Evolutionary conservation across 1,140 invertebrate species (phyloP).

Genomic region (Conopomorpha cramerella): DNA sequence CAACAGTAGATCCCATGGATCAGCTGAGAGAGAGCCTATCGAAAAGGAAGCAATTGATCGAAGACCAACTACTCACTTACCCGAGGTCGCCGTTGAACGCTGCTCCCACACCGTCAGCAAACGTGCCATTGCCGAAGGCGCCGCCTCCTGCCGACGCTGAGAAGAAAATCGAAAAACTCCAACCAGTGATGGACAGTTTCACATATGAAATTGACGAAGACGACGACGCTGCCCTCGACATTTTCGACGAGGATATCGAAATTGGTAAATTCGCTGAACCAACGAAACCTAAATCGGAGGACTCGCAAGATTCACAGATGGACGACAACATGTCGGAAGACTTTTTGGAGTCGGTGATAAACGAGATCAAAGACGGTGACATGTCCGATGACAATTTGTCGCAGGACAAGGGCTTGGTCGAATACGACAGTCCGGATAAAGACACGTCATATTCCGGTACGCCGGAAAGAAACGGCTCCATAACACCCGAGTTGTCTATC

Average conservation of each 20-base stretch:
- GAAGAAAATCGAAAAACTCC: conserved; percentile 26
- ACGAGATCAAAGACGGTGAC: conserved; percentile 40
- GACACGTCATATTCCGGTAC: conserved; percentile 5
- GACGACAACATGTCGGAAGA: conserved; percentile 32
- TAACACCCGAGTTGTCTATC: conserved; percentile 11
- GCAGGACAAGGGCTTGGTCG: conserved; percentile 40
- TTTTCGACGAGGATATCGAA: conserved; percentile 27
- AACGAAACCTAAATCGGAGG: conserved; percentile 15
- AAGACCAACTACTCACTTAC: too few species aligned
- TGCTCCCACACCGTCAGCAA: too few species aligned
- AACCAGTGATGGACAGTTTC: conserved; percentile 41
- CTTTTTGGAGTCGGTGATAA: conserved; percentile 47
- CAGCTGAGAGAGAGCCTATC: not conserved
- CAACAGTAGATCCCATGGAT: conserved; percentile 1
- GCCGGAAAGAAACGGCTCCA: not conserved
- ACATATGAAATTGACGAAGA: conserved; percentile 45
- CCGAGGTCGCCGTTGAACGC: too few species aligned
- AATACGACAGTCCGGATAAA: conserved; percentile 38
- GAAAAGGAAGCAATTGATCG: conserved; percentile 7
- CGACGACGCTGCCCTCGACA: conserved; percentile 38
- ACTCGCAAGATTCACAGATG: conserved; percentile 16
- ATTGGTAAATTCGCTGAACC: conserved; percentile 22
- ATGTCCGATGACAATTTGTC: conserved; percentile 26
- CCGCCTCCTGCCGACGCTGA: conserved; percentile 5
- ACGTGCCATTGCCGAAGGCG: too few species aligned